A percentile compares a stretch with the other conserved stretches of the same genome.
phyloP scores from a whole-genome alignment of 2,797 vertebrate species.

The Argentina silus region DNA sequence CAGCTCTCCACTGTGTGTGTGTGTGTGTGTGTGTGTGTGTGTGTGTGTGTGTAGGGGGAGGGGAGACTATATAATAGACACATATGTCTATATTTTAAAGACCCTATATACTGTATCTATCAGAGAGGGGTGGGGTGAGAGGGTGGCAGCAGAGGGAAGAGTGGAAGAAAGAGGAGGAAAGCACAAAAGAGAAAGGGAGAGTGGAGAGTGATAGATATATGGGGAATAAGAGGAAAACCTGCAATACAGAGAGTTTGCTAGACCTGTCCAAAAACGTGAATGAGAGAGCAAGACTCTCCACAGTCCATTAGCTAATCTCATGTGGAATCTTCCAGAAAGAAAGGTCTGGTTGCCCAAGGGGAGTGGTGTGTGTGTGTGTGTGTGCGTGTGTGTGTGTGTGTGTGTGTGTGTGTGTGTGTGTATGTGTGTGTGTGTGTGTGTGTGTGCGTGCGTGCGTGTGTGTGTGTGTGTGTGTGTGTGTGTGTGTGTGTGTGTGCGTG shows the following conservation, averaged over 20 bases:
- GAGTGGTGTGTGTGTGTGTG: not conserved
- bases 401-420: no score
- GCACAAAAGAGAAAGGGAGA: not conserved
- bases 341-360: not conserved
- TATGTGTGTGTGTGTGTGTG: not conserved
- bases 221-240: no score
- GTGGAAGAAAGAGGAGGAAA: not conserved
- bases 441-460: not conserved
- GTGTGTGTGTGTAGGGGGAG: not conserved
- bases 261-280: no score
- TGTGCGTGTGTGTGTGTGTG: no score
- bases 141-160: not conserved
- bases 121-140: no score
- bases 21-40: no score
- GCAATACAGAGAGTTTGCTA: no score
- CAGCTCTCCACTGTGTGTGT: no score
- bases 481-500: constrained; percentile 15
- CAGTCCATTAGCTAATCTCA: not conserved
- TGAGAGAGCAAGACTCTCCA: not conserved
- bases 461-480: constrained; percentile 13
- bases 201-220: not conserved
- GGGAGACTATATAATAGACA: no score
- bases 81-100: no score
- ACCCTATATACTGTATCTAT: no score
- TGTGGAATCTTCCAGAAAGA: not conserved